Evolutionary conservation across 1,140 invertebrate species (phyloP).

Genomic region (Drosophila novamexicana): DNA sequence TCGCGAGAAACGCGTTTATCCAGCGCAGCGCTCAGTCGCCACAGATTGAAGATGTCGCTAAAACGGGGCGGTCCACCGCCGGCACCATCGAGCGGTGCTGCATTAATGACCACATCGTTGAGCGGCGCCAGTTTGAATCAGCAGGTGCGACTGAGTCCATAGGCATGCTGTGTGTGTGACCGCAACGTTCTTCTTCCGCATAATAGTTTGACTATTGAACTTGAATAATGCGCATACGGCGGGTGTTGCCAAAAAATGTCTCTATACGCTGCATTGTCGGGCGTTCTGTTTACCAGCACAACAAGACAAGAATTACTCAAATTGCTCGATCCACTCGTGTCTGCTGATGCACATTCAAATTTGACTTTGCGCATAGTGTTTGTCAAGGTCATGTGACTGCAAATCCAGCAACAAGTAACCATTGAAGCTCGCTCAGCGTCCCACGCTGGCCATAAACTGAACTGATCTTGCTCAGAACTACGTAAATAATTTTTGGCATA

Average conservation of each 20-base stretch:
- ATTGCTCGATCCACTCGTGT: background rate
- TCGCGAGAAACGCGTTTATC: constrained; percentile 61
- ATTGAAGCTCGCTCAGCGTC: constrained; percentile 7
- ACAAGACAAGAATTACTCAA: constrained; percentile 3
- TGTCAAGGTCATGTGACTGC: constrained; percentile 40
- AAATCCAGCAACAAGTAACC: constrained; percentile 34
- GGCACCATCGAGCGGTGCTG: constrained; percentile 62
- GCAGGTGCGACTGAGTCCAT: constrained; percentile 52
- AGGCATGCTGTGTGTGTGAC: background rate
- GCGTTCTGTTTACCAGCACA: constrained; percentile 36
- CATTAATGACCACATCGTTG: constrained; percentile 65
- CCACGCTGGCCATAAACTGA: constrained; percentile 31
- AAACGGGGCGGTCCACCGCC: constrained; percentile 75
- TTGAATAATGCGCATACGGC: constrained; percentile 68
- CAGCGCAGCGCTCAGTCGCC: constrained; percentile 63
- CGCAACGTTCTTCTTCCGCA: constrained; percentile 42
- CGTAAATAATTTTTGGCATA: constrained; percentile 47
- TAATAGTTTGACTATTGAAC: constrained; percentile 48
- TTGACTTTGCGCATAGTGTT: constrained; percentile 33
- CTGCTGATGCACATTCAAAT: constrained; percentile 1
- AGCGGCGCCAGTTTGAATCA: constrained; percentile 57
- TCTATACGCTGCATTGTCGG: constrained; percentile 35
- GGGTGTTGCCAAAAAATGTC: constrained; percentile 48
- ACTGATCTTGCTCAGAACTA: constrained; percentile 26
- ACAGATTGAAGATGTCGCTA: constrained; percentile 77